Base-by-base conservation (phyloP, 1,140 invertebrate genomes). In the Heliconius hermathena region DNA sequence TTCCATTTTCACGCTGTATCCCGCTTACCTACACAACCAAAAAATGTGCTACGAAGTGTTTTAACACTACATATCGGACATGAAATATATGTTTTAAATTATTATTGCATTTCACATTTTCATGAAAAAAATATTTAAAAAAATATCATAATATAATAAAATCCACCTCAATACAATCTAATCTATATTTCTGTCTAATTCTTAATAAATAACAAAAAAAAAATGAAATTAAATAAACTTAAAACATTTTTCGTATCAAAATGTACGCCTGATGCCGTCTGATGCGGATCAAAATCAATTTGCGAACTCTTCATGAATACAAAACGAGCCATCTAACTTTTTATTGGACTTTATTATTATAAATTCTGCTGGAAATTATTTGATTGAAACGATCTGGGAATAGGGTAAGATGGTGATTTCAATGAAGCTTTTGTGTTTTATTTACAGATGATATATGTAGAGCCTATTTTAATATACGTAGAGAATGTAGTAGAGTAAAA, bases 271-370 rank as follows among this genome's bases (percentile, higher is more conserved):
- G 41, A 46, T 1, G 60, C 26, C 60, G 60, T 29, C 60, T 60
- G 76, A 71, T 38, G 22, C 49, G 76, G 49, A 79, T 74, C 72
- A 49, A 79, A 74, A 79, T 57, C 78, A 79, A 79, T 79, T 79
- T 75, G 57, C 29, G 16, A 79, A 74, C 73, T 74, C 57, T 36
- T 70, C 38, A 46, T 78, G 73, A 78, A 78, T 78, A 78, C 54
- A 79, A 79, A 79, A 54, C 26, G 41, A 22, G 29, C 29, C n/a
- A 71, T 79, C 57, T 71, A 79, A 79, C 73, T 74, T 79, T 79
- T 66, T 66, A 66, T 66, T 26, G 29, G 26, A 66, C 60, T 66
- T 66, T 66, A 66, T 66, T 66, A 66, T 66, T 29, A 77, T 71
- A 77, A 71, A 72, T 54, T 76, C 41, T 52, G 20, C 41, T 76